These are phyloP conservation scores for Diabrotica balteata DNA, from an alignment of 2,888 invertebrate genomes.

Conservation along the genomic window DNA sequence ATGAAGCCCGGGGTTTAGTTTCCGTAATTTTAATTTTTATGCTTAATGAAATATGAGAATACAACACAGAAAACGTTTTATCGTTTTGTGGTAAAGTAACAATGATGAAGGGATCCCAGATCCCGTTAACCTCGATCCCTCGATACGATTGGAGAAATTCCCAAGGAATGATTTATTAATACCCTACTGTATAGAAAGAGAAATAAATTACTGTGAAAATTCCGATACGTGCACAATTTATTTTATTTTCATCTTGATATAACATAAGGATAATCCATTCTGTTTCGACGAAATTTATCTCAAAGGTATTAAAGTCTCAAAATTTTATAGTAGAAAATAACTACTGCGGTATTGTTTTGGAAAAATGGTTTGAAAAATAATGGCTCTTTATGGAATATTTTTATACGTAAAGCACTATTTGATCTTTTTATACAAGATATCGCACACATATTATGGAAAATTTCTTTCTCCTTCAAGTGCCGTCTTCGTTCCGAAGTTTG, in stretches of 20 bases:
- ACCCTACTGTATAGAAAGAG: slow-evolving; percentile 18
- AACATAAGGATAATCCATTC: slow-evolving; percentile 15
- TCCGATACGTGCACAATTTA: slow-evolving; percentile 19
- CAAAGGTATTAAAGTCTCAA: slow-evolving; percentile 5
- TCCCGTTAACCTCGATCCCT: slow-evolving; percentile 11
- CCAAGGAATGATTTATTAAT: slow-evolving; percentile 23
- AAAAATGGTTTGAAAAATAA: no score
- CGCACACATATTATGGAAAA: no score
- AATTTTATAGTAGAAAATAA: not conserved
- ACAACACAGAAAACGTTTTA: slow-evolving; percentile 20
- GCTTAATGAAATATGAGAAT: slow-evolving; percentile 11
- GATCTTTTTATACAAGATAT: no score
- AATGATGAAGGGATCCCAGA: slow-evolving; percentile 5
- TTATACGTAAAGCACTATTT: no score
- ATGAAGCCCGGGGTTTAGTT: not conserved
- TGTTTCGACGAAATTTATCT: slow-evolving; percentile 8
- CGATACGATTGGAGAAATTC: slow-evolving; percentile 23
- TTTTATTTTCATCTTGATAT: slow-evolving; percentile 16
- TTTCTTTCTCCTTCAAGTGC: no score
- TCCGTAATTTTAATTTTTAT: slow-evolving; percentile 14
- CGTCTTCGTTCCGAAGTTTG: no score
- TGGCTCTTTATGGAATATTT: no score
- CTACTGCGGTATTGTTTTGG: no score
- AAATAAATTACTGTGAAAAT: slow-evolving; percentile 19
- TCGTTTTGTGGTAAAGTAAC: slow-evolving; percentile 9